A percentile compares a stretch with the other conserved stretches of the same genome.
Evolutionary conservation across 2,888 invertebrate genomes (phyloP).

Genomic region (Diploptera punctata): DNA sequence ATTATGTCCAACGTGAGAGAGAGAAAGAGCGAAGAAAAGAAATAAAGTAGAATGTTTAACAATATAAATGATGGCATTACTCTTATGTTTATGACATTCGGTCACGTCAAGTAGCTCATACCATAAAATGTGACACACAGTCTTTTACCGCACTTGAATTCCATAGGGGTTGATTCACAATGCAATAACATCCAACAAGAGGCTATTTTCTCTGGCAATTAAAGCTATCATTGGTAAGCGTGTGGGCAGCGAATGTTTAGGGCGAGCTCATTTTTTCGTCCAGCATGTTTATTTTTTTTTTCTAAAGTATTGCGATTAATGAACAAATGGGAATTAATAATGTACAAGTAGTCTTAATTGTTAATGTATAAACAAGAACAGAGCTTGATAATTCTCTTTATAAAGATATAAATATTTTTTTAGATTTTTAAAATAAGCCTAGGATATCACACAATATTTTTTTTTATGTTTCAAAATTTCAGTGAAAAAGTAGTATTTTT

Average conservation of each 20-base stretch:
- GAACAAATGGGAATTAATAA: no score
- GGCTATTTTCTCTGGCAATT: background rate
- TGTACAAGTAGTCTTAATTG: no score
- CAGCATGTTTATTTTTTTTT: background rate
- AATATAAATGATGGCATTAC: slow-evolving; percentile 14
- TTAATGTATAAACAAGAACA: no score
- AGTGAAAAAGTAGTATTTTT: no score
- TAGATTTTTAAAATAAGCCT: no score
- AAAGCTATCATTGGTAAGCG: background rate
- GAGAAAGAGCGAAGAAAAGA: background rate
- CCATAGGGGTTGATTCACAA: background rate
- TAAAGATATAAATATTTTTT: no score
- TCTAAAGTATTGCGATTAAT: background rate
- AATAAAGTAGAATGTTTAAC: slow-evolving; percentile 2
- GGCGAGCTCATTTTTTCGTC: background rate
- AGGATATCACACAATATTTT: no score
- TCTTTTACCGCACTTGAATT: background rate
- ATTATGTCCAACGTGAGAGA: slow-evolving; percentile 16
- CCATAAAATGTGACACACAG: slow-evolving; percentile 5
- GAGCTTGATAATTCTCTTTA: no score
- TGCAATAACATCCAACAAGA: background rate
- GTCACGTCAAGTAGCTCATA: slow-evolving; percentile 4
- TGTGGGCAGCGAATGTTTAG: background rate
- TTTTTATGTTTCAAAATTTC: no score
- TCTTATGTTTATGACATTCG: slow-evolving; percentile 13